phyloP scores from a whole-genome alignment of 2,888 invertebrate genomes.

The Rotaria macrura region DNA sequence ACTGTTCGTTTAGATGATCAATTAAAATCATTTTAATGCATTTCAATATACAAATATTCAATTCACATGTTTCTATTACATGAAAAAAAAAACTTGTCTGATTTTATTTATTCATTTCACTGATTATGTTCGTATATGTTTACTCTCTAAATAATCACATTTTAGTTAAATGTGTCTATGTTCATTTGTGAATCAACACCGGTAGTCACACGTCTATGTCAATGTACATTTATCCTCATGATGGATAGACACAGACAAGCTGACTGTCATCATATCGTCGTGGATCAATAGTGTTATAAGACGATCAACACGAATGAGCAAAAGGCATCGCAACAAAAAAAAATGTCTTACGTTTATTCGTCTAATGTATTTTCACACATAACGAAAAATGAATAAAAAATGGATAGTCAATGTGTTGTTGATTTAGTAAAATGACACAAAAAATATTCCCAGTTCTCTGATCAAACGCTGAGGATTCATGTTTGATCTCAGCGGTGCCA shows the following conservation, averaged over 20 bases:
- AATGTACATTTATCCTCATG: neutral
- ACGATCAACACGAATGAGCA: neutral
- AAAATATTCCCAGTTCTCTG: neutral
- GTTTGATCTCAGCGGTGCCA: neutral
- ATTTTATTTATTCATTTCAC: neutral
- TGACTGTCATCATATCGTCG: neutral
- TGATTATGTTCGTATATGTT: neutral
- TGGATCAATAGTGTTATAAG: neutral
- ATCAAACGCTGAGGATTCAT: neutral
- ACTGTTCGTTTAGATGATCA: too few species aligned
- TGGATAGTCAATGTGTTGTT: neutral
- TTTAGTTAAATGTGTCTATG: neutral
- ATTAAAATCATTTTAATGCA: too few species aligned
- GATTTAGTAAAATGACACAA: slow-evolving; percentile 10
- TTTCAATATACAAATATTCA: too few species aligned
- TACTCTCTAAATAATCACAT: neutral
- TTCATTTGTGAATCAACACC: neutral
- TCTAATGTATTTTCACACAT: slow-evolving; percentile 5
- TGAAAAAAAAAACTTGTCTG: neutral
- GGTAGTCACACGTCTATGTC: slow-evolving; percentile 17
- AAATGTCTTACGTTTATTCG: neutral
- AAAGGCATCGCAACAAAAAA: neutral
- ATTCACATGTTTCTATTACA: neutral
- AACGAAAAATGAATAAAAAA: neutral
- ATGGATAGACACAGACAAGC: neutral